Conservation (phyloP, 2,113 vertebrate genomes). For the Polypterus bichir region DNA sequence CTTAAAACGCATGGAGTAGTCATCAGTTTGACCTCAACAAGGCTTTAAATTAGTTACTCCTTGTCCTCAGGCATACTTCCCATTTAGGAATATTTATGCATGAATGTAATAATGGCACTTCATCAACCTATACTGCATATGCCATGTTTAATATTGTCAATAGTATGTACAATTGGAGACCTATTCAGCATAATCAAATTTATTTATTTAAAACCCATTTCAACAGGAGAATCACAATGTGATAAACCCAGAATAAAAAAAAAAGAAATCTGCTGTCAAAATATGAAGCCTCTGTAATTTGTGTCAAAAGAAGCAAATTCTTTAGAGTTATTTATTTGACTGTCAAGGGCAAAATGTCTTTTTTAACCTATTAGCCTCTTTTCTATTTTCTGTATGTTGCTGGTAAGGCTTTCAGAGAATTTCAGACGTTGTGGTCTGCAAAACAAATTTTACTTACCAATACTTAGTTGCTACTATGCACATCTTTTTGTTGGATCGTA, state of each 20-base stretch:
- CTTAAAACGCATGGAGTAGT: neutral
- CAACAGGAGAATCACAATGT: neutral
- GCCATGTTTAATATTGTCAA: conserved; percentile 4
- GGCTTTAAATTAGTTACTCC: conserved; percentile 5
- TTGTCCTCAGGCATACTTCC: conserved; percentile 3
- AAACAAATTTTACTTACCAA: too few species aligned
- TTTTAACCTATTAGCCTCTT: too few species aligned
- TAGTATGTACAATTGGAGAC: neutral
- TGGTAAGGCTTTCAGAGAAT: too few species aligned
- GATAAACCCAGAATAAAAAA: neutral
- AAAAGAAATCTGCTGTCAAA: too few species aligned
- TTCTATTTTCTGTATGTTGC: too few species aligned
- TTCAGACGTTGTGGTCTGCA: too few species aligned
- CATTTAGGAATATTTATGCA: conserved; percentile 6
- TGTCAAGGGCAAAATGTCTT: too few species aligned
- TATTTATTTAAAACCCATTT: neutral
- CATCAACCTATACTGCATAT: conserved; percentile 3
- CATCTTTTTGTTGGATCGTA: too few species aligned
- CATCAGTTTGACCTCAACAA: conserved; percentile 3
- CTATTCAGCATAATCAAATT: neutral
- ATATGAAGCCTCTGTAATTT: too few species aligned
- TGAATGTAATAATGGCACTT: conserved; percentile 6
- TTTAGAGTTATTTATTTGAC: too few species aligned
- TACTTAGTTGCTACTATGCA: too few species aligned
- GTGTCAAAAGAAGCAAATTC: too few species aligned